Base-by-base conservation (phyloP, 1,140 invertebrate species). In the Micrasema longulum region DNA sequence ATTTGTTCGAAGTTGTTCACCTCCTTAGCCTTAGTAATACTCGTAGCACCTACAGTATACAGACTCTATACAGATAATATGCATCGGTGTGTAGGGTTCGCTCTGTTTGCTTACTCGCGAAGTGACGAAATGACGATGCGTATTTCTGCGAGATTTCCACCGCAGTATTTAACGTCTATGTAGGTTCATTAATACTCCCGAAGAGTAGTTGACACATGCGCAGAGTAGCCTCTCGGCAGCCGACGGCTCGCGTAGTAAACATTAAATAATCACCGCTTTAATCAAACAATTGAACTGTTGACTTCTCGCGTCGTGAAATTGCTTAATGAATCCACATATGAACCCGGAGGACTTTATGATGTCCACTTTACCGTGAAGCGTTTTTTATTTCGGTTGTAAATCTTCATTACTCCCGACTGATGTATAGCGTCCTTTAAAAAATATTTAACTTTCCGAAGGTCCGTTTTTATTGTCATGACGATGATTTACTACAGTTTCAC, bases 211-310 rank as follows among this genome's bases (percentile, higher is more conserved):
- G 52, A 53, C 64, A 53, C 64, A 53, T 66, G 64, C 60, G 64
- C 64, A 50, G 38, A 41, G 62, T 22, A 12, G 9, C 47, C 16
- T 22, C 57, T 63, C 55, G 41, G 48, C 64, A 10, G 43, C 64
- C 64, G 64, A 20, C 64, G 64, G 45, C 64, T 26, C 64, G 23
- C 31, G 26, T 50, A 11, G 64, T 50, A 50, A 66, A 52, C 64
- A 62, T 69, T 69, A 53, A 68, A 55, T 68, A 68, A 68, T 68
- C 65, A 47, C 67, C 67, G 52, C 52, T 60, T 60, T 53, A 69
- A 69, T 69, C 67, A 62, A 69, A 62, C 67, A 69, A 69, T 69
- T 69, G 65, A 68, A 68, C 65, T 55, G 65, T 53, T 68, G 67
- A 69, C 67, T 69, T 69, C 67, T 69, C 67, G 48, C 67, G 35